Base-by-base conservation (phyloP, 2,113 vertebrate species). In the Arenaria interpres region DNA sequence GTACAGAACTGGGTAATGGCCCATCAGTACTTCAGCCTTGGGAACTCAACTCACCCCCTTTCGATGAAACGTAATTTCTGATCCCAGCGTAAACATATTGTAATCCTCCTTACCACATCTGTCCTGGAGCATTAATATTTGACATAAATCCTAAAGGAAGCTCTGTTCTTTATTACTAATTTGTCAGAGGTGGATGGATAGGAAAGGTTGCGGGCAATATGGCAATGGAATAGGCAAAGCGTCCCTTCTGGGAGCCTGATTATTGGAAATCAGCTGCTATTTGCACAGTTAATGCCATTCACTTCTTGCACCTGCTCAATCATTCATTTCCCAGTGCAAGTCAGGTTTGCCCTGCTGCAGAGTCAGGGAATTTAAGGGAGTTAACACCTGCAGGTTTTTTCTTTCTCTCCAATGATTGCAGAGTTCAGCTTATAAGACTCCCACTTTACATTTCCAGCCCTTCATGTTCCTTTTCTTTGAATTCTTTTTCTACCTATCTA, bases 261-360 rank as follows among this genome's bases (percentile, higher is more conserved):
- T 95, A 96, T 96, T 97, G 92, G 92, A 95, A 94, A 96, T 89
- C 18, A 20, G 80, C 84, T 97, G 97, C 95, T 96, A 97, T 96
- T 97, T 97, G 91, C 94, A 92, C 73, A 94, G 95, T 63, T 94
- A 95, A 97, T 91, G 84, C 74, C 74, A 95, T 73, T 95, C 89
- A 92, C 72, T 95, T 89, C 77, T 94, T 82, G 62, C 95, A 93
- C 76, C 95, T 95, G 92, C 89, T 96, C 92, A 95, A 18, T 76
- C 86, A 96, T 95, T 89, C 87, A 85, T 95, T 85, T 94, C 89
- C 82, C 82, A 92, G 37, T 7, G 50, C 81, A 95, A 95, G 37
- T 9, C 59, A 89, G 84, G 91, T 91, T 87, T 89, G 84, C 71
- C 84, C 64, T 76, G 60, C 90, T 92, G 92, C 81, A 95, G 64